Evolutionary conservation across 2,888 invertebrate genomes (phyloP).

Genomic region (Cheilosia pagana): DNA sequence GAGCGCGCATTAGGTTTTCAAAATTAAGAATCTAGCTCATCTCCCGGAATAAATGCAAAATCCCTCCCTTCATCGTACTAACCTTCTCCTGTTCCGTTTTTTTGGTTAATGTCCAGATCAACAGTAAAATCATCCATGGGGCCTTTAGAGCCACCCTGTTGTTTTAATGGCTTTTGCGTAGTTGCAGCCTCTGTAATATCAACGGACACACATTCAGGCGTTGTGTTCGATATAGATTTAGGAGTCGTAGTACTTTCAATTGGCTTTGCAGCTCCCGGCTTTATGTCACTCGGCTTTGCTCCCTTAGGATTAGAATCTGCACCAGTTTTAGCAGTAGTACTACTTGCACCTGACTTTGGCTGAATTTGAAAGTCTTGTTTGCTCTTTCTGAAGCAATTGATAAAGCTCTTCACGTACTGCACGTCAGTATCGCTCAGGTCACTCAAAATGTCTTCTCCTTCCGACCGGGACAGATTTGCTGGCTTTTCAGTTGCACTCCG

Average conservation of each 20-base stretch:
- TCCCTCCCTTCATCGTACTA: constrained; percentile 4
- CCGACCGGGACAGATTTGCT: not conserved
- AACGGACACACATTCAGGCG: not conserved
- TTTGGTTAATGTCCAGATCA: constrained; percentile 63
- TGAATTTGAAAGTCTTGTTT: constrained; percentile 19
- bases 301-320: not conserved
- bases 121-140: constrained; percentile 35
- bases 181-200: not conserved
- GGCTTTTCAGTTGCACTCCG: constrained; percentile 44
- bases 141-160: not conserved
- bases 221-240: not conserved
- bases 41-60: not conserved
- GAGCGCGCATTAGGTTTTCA: not conserved
- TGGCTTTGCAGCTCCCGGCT: not conserved
- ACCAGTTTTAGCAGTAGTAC: not conserved
- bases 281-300: not conserved
- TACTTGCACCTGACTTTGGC: not conserved
- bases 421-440: constrained; percentile 44
- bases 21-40: constrained; percentile 36
- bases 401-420: constrained; percentile 51
- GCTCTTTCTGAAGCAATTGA: constrained; percentile 56
- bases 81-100: constrained; percentile 68
- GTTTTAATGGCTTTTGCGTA: not conserved
- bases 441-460: constrained; percentile 16
- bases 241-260: not conserved